phyloP scores from a whole-genome alignment of 30 jellyfish, hydroid and myxozoan genomes.

The Turritopsis rubra region DNA sequence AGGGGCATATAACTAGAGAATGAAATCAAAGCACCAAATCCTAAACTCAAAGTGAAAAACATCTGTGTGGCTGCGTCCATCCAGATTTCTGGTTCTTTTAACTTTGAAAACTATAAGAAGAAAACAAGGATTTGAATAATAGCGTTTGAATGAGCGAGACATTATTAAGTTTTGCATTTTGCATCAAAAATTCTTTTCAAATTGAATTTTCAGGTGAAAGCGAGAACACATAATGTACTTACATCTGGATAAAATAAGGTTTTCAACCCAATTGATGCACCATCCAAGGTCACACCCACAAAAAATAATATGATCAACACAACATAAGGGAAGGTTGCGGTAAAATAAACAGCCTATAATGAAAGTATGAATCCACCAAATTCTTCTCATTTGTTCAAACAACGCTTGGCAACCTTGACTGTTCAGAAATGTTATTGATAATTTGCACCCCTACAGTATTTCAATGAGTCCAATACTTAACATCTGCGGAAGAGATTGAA shows the following conservation, averaged over 20 bases:
- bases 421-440: no score
- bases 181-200: not conserved
- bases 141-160: not conserved
- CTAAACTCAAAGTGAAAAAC: slow-evolving; percentile 91
- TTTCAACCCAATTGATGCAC: slow-evolving; percentile 81
- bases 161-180: not conserved
- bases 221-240: slow-evolving; percentile 27
- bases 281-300: slow-evolving; percentile 88
- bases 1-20: slow-evolving; percentile 96
- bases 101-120: slow-evolving; percentile 42
- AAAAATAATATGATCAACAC: slow-evolving; percentile 75
- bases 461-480: no score
- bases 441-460: no score
- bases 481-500: no score
- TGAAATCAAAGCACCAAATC: slow-evolving; percentile 93
- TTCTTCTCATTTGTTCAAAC: no score
- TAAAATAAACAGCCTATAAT: slow-evolving; percentile 88
- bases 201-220: not conserved
- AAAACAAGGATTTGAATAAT: no score
- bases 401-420: no score
- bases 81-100: slow-evolving; percentile 86
- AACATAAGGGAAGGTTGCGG: slow-evolving; percentile 89
- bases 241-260: slow-evolving; percentile 92
- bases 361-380: not conserved
- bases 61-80: slow-evolving; percentile 97